Percentiles rank a stretch among this genome's conserved stretches.
Conservation (phyloP, 2,113 vertebrate genomes). For the Chloropsis cyanopogon region DNA sequence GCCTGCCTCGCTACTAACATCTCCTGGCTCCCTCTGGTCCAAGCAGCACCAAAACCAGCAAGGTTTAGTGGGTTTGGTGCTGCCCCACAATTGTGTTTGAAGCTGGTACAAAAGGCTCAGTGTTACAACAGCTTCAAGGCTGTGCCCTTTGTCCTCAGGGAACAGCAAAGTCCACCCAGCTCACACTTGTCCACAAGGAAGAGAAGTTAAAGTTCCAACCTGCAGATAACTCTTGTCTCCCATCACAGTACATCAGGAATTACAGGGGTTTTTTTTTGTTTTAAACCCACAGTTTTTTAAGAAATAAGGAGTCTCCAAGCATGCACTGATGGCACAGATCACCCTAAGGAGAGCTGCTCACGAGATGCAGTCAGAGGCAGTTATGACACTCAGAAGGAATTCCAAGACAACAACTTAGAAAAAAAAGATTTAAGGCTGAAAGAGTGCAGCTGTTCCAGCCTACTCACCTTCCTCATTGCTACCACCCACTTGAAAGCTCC, state of each 20-base stretch:
- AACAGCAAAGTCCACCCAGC: slow-evolving; percentile 11
- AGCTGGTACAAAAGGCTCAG: background rate
- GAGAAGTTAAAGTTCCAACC: slow-evolving; percentile 17
- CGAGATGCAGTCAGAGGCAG: background rate
- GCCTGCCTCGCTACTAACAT: background rate
- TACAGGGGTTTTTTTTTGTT: background rate
- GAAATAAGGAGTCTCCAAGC: background rate
- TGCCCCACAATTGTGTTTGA: fast-evolving
- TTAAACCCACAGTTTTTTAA: background rate
- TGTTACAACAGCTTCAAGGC: background rate
- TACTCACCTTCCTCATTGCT: background rate
- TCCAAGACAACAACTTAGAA: background rate
- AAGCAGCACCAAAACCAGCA: background rate
- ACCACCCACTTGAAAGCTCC: background rate
- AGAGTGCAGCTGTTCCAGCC: background rate
- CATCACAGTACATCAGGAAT: background rate
- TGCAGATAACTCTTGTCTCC: background rate
- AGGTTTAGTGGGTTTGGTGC: background rate
- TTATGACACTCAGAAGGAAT: background rate
- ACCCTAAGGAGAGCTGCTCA: background rate
- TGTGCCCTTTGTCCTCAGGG: background rate
- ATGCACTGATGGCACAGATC: background rate
- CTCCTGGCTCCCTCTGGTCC: background rate
- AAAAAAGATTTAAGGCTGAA: background rate
- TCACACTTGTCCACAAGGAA: background rate